Conservation (phyloP, 2,113 vertebrate genomes). For the Plecturocebus donacophilus region DNA sequence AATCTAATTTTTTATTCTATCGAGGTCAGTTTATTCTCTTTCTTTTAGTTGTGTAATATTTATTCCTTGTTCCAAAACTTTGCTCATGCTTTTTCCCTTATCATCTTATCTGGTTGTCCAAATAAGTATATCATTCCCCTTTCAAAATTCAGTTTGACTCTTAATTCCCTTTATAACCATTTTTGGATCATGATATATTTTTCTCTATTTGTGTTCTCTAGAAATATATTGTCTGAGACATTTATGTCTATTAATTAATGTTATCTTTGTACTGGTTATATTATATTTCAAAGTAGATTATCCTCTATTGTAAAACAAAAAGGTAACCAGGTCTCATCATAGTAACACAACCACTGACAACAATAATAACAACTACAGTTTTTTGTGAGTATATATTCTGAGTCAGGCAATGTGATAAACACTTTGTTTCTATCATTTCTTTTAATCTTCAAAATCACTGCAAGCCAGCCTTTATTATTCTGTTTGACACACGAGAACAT, state of each 20-base stretch:
- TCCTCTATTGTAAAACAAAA: background rate
- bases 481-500: background rate
- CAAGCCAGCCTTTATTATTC: background rate
- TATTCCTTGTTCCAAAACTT: background rate
- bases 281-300: background rate
- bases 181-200: background rate
- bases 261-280: background rate
- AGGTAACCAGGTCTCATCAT: background rate
- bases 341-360: background rate
- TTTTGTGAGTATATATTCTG: background rate
- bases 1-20: background rate
- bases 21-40: background rate
- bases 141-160: background rate
- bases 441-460: slow-evolving; percentile 10
- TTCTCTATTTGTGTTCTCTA: background rate
- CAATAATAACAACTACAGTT: background rate
- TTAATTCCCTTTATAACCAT: background rate
- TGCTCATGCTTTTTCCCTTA: background rate
- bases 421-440: background rate
- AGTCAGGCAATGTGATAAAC: background rate
- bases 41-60: background rate
- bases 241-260: slow-evolving; percentile 2
- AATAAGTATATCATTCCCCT: background rate
- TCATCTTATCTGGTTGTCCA: background rate
- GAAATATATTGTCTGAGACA: background rate